phyloP scores from a whole-genome alignment of 37 sponge, comb jelly and placozoan species.

The Spongia lamella region DNA sequence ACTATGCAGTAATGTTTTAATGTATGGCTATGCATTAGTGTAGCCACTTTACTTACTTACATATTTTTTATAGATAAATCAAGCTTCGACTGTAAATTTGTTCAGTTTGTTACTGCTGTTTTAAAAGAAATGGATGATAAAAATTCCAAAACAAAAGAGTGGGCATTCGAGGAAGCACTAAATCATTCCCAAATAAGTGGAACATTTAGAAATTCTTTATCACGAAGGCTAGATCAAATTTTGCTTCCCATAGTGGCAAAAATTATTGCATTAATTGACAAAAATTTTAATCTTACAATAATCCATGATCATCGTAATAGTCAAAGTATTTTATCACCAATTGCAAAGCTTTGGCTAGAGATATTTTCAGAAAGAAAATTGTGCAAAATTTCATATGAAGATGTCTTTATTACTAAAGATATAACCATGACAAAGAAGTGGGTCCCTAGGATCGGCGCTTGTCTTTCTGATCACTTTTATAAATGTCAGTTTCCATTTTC shows the following conservation, averaged over 20 bases:
- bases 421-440: neutral
- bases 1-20: too few relatives aligned
- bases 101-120: too few relatives aligned
- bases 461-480: too few relatives aligned
- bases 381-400: slow-evolving; percentile 6
- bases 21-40: too few relatives aligned
- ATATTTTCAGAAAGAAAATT: neutral
- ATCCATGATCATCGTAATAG: too few relatives aligned
- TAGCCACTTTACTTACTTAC: too few relatives aligned
- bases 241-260: slow-evolving; percentile 16
- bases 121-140: slow-evolving; percentile 11
- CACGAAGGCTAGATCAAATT: slow-evolving; percentile 12
- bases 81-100: too few relatives aligned
- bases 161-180: slow-evolving; percentile 20
- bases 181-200: slow-evolving; percentile 29
- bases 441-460: neutral
- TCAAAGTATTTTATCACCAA: too few relatives aligned
- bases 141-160: neutral
- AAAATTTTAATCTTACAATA: slow-evolving; percentile 10
- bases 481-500: slow-evolving; percentile 49
- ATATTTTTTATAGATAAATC: too few relatives aligned
- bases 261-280: slow-evolving; percentile 23
- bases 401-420: neutral
- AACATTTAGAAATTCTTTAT: slow-evolving; percentile 13
- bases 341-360: slow-evolving; percentile 7